Conservation (phyloP, 2,888 invertebrate species). For the Eilema caniola region DNA sequence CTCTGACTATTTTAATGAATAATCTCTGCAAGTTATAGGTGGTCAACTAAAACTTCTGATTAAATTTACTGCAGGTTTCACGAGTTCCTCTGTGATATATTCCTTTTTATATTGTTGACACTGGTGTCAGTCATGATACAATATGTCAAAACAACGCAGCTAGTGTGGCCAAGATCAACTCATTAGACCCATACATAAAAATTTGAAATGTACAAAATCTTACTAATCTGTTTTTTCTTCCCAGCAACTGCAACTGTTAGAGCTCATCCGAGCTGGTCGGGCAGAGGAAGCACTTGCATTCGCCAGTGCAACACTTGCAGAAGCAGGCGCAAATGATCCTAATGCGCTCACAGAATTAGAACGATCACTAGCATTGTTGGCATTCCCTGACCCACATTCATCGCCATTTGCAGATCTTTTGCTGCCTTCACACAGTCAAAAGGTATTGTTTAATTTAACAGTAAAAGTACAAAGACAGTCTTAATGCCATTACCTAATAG, state of each 20-base stretch:
- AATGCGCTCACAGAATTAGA: constrained; percentile 93
- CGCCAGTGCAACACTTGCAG: constrained; percentile 96
- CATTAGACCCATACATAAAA: too few relatives aligned
- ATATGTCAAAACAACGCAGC: too few relatives aligned
- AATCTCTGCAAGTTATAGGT: too few relatives aligned
- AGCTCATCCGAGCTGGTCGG: constrained; percentile 93
- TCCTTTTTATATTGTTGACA: too few relatives aligned
- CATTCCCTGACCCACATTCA: constrained; percentile 98
- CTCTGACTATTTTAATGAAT: too few relatives aligned
- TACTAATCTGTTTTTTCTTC: constrained; percentile 39
- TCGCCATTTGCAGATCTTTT: constrained; percentile 98
- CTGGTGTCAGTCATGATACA: too few relatives aligned
- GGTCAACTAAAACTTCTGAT: too few relatives aligned
- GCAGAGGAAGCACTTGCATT: constrained; percentile 96
- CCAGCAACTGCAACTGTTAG: constrained; percentile 96
- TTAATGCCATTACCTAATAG: too few relatives aligned
- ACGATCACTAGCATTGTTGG: constrained; percentile 96
- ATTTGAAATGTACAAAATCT: not conserved
- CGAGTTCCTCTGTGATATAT: too few relatives aligned
- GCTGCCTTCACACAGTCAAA: constrained; percentile 97
- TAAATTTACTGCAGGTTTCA: too few relatives aligned
- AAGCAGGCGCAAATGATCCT: constrained; percentile 94
- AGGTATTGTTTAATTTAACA: constrained; percentile 89
- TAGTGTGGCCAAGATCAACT: too few relatives aligned
- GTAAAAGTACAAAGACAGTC: too few relatives aligned